Conservation (phyloP, 2,113 vertebrate species). For the human (Homo sapiens) region GRCh38 chr11:43821001-43821500, state of each 20-base stretch:
- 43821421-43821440: neutral
- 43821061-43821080: neutral
- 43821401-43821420: neutral
- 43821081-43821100: neutral
- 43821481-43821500: neutral
- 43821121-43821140: neutral
- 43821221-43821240: neutral
- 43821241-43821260: neutral
- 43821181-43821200: neutral
- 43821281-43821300: neutral
- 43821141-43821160: neutral
- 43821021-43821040: neutral
- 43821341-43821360: neutral
- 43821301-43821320: neutral
- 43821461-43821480: neutral
- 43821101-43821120: neutral
- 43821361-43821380: neutral
- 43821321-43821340: neutral
- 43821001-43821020: neutral
- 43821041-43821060: neutral
- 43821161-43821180: constrained; percentile 19
- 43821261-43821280: neutral
- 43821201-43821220: neutral
- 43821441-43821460: neutral
- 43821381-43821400: neutral